A percentile compares a stretch with the other conserved stretches of the same genome.
Evolutionary conservation across 1,140 invertebrate species (phyloP).

Genomic region (Anastrepha ludens): DNA sequence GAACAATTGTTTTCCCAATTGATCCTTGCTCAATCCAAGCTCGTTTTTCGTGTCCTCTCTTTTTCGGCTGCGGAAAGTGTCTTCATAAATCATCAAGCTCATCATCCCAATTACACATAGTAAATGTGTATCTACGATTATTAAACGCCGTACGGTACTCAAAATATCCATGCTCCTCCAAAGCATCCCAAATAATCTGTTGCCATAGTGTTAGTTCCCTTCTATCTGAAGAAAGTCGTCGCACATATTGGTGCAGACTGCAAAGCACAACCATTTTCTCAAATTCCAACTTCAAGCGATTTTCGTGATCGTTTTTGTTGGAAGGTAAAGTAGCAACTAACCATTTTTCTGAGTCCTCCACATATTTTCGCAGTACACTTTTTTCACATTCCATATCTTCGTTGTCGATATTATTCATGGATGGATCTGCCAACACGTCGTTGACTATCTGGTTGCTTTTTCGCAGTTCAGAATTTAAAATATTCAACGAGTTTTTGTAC

Average conservation of each 20-base stretch:
- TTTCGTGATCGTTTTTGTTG: slow-evolving; percentile 21
- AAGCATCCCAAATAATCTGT: not conserved
- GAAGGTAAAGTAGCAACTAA: not conserved
- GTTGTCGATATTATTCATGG: not conserved
- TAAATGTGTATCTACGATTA: not conserved
- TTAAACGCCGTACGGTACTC: not conserved
- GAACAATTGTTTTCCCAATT: slow-evolving; percentile 15
- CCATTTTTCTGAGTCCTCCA: not conserved
- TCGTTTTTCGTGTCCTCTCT: not conserved
- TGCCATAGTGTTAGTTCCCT: not conserved
- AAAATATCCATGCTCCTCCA: not conserved
- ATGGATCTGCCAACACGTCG: not conserved
- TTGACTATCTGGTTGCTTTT: not conserved
- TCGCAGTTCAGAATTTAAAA: not conserved
- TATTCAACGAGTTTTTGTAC: not conserved
- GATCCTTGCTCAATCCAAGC: not conserved
- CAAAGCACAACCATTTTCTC: not conserved
- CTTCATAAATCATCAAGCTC: not conserved
- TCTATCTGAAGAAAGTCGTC: not conserved
- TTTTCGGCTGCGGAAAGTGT: not conserved
- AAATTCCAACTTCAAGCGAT: not conserved
- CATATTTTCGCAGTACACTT: slow-evolving; percentile 10
- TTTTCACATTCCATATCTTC: not conserved
- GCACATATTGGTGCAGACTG: not conserved
- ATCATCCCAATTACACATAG: not conserved